phyloP scores from a whole-genome alignment of 2,113 vertebrate genomes.

The Petroica traversi region DNA sequence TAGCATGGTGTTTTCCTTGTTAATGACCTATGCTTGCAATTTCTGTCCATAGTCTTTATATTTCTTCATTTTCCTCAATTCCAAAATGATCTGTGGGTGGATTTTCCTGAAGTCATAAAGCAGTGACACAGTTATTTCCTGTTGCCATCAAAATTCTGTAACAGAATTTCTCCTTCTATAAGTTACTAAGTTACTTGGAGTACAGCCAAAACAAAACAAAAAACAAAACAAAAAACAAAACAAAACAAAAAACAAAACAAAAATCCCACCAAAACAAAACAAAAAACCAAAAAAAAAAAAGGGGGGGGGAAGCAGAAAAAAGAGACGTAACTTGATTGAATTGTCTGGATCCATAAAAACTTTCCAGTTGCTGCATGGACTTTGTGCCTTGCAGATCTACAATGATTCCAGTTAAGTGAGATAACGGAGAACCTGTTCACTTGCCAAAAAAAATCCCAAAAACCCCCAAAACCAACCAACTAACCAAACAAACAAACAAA shows the following conservation, averaged over 20 bases:
- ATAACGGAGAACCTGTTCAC: background rate
- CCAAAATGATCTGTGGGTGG: conserved; percentile 50
- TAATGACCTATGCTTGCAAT: background rate
- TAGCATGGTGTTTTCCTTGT: background rate
- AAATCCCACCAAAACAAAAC: background rate
- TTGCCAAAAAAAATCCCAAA: background rate
- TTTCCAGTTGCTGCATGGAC: background rate
- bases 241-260: background rate
- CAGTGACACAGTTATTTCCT: conserved; percentile 63
- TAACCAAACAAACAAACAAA: no score
- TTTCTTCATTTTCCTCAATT: conserved; percentile 24
- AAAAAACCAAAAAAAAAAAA: no score
- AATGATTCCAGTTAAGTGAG: background rate
- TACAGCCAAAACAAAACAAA: background rate
- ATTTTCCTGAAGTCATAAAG: conserved; percentile 68
- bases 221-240: background rate
- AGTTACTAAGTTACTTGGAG: conserved; percentile 52
- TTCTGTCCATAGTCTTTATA: background rate
- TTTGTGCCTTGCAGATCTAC: background rate
- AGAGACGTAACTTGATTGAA: background rate
- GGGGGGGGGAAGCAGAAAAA: no score
- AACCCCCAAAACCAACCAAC: no score
- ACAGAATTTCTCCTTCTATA: conserved; percentile 36
- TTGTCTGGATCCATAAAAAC: background rate
- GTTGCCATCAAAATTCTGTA: conserved; percentile 57